Conservation (phyloP, 2,797 vertebrate species). For the Artibeus lituratus region DNA sequence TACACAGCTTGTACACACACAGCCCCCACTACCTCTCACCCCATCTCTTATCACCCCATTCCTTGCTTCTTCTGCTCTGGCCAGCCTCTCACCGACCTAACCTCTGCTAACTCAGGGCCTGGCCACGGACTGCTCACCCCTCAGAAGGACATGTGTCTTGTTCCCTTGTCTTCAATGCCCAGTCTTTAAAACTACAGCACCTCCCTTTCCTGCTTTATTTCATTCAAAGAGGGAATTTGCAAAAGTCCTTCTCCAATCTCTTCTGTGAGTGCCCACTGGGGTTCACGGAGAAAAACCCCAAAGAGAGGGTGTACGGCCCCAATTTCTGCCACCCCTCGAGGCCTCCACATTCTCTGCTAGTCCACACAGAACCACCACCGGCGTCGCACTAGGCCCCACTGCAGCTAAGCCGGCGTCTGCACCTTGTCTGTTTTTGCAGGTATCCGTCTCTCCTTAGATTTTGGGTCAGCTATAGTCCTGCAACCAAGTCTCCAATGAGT, state of each 20-base stretch:
- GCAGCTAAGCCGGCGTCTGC: not conserved
- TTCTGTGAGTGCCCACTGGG: not conserved
- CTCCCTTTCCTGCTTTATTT: not conserved
- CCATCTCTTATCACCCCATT: not conserved
- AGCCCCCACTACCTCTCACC: not conserved
- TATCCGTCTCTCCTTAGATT: not conserved
- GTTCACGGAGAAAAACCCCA: not conserved
- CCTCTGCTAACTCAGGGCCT: not conserved
- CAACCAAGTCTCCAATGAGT: not conserved
- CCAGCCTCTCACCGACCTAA: not conserved
- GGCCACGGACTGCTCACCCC: not conserved
- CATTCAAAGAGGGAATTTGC: not conserved
- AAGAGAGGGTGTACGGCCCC: not conserved
- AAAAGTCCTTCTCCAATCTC: not conserved
- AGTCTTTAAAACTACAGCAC: not conserved
- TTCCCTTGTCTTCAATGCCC: not conserved
- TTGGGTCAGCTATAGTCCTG: not conserved
- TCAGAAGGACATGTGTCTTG: not conserved
- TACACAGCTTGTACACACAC: not conserved
- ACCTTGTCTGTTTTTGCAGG: not conserved
- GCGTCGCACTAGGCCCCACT: accelerated
- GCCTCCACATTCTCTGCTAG: not conserved
- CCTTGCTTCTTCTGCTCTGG: not conserved
- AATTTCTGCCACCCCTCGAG: not conserved
- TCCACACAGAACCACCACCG: not conserved